Evolutionary conservation across 2,113 vertebrate species (phyloP), one percentile per base, ranked within the genome.

Genomic region (Zootoca vivipara): DNA sequence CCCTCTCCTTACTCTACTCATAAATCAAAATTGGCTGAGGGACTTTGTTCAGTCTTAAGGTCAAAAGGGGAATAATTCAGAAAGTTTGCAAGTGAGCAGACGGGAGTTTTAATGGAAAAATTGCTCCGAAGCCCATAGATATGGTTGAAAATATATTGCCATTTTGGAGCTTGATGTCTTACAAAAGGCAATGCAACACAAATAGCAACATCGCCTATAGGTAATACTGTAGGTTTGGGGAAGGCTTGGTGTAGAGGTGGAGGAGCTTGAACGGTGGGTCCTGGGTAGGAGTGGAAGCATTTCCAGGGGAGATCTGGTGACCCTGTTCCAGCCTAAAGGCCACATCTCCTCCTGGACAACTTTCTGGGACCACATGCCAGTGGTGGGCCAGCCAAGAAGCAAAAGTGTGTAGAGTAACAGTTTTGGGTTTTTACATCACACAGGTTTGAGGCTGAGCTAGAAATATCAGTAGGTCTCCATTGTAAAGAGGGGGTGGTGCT

Each of bases 31-130:
- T 46, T 33, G 38, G 58, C 62, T 26, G 28, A 86, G 62, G 85
- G 85, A 78, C 75, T 86, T 86, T 78, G 62, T 74, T 86, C 74
- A 16, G 74, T 42, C 38, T 42, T 78, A 78, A 78, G 85, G 74
- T 86, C 85, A 86, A 86, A 78, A 86, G 85, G 85, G 75, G 85
- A 86, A 67, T 86, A 67, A 86, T 77, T 78, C 85, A 78, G 62
- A 67, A 86, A 86, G 58, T 35, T 86, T 75, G 58, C 74, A 46
- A 46, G 85, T 10, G 18, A 52, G 73, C 73, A 46, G 67, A 67
- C 24, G 35, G 74, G 85, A 78, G 64, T 42, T 67, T 35, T 78
- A 78, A 86, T 67, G 74, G 85, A 67, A 86, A 52, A 86, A 86
- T 78, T n/a, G 30, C 65, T 67, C 38, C 5, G 62, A 67, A 65